phyloP scores from a whole-genome alignment of 2,797 vertebrate species.

The Lerista edwardsae region DNA sequence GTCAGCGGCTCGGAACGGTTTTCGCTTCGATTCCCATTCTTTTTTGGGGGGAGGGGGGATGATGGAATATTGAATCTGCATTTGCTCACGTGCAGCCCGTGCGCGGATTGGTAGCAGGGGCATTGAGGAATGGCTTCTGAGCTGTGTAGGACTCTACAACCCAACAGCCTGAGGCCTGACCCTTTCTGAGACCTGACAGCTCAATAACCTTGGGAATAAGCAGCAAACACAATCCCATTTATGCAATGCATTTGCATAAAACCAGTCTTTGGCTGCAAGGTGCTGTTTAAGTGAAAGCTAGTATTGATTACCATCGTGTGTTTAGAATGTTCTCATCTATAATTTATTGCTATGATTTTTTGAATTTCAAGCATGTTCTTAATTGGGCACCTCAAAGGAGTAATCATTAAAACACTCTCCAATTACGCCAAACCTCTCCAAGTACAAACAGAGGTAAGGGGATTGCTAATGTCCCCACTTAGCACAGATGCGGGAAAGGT shows the following conservation, averaged over 20 bases:
- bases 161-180: neutral
- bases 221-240: neutral
- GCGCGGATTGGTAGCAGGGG: too few relatives aligned
- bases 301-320: slow-evolving; percentile 56
- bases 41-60: neutral
- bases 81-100: neutral
- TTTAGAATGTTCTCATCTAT: slow-evolving; percentile 38
- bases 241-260: neutral
- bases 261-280: slow-evolving; percentile 14
- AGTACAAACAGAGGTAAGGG: slow-evolving; percentile 18
- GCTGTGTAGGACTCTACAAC: too few relatives aligned
- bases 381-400: slow-evolving; percentile 24
- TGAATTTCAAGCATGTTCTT: slow-evolving; percentile 25
- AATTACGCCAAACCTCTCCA: slow-evolving; percentile 9
- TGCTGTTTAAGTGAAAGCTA: slow-evolving; percentile 17
- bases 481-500: neutral
- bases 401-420: slow-evolving; percentile 53
- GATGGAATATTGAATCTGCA: neutral
- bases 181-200: too few relatives aligned
- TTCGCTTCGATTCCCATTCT: neutral
- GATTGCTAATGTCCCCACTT: neutral
- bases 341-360: slow-evolving; percentile 51
- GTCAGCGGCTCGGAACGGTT: neutral
- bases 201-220: neutral
- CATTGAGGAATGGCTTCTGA: neutral